These are phyloP conservation scores for Tinamus major DNA, from an alignment of 2,797 vertebrate species.

Conservation along the genomic window DNA sequence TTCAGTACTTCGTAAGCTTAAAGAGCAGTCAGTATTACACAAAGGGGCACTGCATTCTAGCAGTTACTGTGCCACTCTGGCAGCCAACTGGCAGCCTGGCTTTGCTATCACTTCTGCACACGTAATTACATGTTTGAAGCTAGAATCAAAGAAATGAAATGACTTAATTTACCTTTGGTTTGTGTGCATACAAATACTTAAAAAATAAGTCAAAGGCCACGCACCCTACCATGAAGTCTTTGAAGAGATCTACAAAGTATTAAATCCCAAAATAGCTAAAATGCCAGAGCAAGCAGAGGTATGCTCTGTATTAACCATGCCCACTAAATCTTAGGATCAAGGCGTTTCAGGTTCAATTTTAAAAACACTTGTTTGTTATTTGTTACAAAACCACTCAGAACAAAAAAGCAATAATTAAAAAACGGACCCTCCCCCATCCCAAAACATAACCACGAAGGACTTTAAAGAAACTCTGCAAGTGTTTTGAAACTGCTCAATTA, in stretches of 20 bases:
- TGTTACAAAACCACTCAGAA: not conserved
- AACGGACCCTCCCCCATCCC: not conserved
- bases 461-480: not conserved
- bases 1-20: slow-evolving; percentile 36
- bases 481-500: not conserved
- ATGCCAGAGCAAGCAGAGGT: not conserved
- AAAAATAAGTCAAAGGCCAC: not conserved
- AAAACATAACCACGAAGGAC: not conserved
- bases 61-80: not conserved
- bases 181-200: not conserved
- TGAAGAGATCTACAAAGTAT: not conserved
- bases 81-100: not conserved
- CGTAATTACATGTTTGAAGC: not conserved
- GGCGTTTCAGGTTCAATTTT: not conserved
- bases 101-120: not conserved
- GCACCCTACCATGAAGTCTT: slow-evolving; percentile 9
- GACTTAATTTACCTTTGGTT: not conserved
- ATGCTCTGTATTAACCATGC: not conserved
- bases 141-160: not conserved
- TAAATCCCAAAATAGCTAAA: not conserved
- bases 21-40: not conserved
- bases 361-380: not conserved
- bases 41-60: not conserved
- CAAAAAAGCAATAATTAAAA: not conserved
- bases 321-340: not conserved